phyloP scores from a whole-genome alignment of 2,888 invertebrate genomes.

The Lithosia quadra region DNA sequence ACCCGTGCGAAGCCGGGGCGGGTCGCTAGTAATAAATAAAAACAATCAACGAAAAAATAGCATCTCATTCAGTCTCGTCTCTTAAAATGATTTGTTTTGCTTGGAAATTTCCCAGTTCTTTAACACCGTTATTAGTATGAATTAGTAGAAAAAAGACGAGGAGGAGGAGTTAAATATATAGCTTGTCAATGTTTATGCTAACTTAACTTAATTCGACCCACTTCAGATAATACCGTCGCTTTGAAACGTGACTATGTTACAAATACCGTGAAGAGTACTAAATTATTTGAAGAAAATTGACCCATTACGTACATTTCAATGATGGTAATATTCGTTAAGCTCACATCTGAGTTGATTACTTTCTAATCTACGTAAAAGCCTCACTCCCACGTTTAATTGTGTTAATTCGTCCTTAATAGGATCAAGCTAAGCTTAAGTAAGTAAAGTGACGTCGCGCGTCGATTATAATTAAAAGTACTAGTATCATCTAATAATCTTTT shows the following conservation, averaged over 20 bases:
- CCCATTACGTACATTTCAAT: neutral
- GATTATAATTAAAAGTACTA: neutral
- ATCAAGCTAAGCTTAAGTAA: conserved; percentile 30
- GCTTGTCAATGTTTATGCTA: neutral
- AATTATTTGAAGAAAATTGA: neutral
- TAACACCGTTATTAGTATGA: neutral
- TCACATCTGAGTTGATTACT: conserved; percentile 32
- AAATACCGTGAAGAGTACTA: neutral
- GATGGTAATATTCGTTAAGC: conserved; percentile 20
- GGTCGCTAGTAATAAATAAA: neutral
- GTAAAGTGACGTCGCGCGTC: neutral
- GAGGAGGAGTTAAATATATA: neutral
- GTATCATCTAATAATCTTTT: neutral
- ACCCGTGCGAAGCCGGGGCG: too few relatives aligned
- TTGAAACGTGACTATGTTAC: neutral
- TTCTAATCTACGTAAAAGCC: conserved; percentile 58
- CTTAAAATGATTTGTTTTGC: neutral
- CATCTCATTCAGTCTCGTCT: neutral
- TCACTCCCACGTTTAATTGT: conserved; percentile 44
- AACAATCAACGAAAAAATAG: neutral
- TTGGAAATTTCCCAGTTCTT: neutral
- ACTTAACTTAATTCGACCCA: neutral
- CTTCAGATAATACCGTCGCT: neutral
- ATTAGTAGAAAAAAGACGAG: neutral
- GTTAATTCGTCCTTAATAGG: conserved; percentile 49